Percentiles rank a stretch among this genome's conserved stretches.
Conservation (phyloP, 2,797 vertebrate species). For the Smutsia temminckii region DNA sequence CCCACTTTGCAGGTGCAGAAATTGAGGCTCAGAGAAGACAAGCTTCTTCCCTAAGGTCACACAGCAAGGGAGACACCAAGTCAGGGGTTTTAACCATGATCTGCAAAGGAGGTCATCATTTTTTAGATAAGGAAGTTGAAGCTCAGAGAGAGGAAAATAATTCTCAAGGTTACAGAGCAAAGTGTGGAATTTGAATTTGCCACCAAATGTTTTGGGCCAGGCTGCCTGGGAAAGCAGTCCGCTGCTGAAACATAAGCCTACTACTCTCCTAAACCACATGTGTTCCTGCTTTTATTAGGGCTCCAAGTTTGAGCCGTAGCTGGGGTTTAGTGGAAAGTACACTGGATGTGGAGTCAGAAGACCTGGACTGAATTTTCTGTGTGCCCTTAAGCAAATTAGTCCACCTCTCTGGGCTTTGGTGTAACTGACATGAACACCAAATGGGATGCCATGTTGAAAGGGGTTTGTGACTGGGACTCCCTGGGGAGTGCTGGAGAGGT, state of each 20-base stretch:
- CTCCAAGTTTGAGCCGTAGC: background rate
- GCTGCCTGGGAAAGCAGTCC: background rate
- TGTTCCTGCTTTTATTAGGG: background rate
- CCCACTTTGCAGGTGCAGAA: background rate
- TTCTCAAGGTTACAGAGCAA: background rate
- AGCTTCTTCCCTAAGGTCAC: background rate
- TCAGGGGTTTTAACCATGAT: background rate
- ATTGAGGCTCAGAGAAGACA: background rate
- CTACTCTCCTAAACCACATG: background rate
- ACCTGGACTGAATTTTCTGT: background rate
- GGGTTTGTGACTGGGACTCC: background rate
- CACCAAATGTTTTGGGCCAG: background rate
- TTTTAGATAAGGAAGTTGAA: background rate
- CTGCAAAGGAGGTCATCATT: background rate
- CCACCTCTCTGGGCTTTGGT: slow-evolving; percentile 14
- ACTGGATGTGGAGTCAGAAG: background rate
- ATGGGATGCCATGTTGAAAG: background rate
- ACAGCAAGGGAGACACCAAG: background rate
- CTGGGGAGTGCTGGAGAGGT: background rate
- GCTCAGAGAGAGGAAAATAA: background rate
- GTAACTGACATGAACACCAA: background rate
- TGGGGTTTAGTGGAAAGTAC: background rate
- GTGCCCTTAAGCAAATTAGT: background rate
- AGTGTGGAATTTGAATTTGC: background rate
- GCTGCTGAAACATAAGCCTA: background rate